These are phyloP conservation scores for Anguilla anguilla DNA, from an alignment of 2,797 vertebrate species.

Conservation along the genomic window DNA sequence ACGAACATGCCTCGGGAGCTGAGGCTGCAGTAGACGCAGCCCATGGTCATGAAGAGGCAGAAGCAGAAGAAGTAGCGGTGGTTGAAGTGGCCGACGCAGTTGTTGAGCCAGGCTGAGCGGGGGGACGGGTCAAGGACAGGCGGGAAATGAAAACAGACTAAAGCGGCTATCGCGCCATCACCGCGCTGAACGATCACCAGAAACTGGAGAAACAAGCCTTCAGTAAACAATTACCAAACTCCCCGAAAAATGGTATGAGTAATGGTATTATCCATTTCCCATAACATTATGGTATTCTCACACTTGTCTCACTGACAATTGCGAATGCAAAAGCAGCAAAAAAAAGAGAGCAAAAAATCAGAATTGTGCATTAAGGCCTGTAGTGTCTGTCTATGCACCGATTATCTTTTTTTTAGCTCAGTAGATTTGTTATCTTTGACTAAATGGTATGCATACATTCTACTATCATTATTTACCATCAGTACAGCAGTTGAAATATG, in stretches of 20 bases:
- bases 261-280: too few relatives aligned
- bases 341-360: too few relatives aligned
- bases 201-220: too few relatives aligned
- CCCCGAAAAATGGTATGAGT: too few relatives aligned
- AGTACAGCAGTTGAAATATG: neutral
- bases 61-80: slow-evolving; percentile 98
- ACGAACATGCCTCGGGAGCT: slow-evolving; percentile 87
- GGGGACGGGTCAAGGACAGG: slow-evolving; percentile 68
- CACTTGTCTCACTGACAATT: neutral
- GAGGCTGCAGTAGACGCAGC: slow-evolving; percentile 94
- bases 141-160: neutral
- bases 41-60: slow-evolving; percentile 95
- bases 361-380: too few relatives aligned
- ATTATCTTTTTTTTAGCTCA: too few relatives aligned
- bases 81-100: slow-evolving; percentile 97
- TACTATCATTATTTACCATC: neutral
- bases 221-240: too few relatives aligned
- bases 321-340: too few relatives aligned
- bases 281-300: neutral
- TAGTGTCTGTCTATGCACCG: too few relatives aligned
- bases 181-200: too few relatives aligned
- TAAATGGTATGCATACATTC: too few relatives aligned
- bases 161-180: neutral
- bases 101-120: slow-evolving; percentile 93
- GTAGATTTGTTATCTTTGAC: too few relatives aligned